phyloP scores from a whole-genome alignment of 2,797 vertebrate genomes.

The Pantherophis alleghaniensis region DNA sequence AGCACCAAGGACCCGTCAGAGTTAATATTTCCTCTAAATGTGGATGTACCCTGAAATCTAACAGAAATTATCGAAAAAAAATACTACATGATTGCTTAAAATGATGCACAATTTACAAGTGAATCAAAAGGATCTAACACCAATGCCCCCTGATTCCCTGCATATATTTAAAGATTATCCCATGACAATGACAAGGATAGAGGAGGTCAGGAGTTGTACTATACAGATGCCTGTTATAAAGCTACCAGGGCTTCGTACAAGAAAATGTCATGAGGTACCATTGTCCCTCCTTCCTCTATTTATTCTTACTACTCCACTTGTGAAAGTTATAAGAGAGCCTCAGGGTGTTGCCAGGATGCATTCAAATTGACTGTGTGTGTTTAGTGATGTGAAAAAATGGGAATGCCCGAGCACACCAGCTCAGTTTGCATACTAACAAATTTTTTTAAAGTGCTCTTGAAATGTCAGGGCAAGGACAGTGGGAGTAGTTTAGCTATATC shows the following conservation, averaged over 20 bases:
- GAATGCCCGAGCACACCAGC: background rate
- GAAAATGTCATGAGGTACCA: background rate
- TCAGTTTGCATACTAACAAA: background rate
- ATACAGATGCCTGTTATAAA: background rate
- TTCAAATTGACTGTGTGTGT: background rate
- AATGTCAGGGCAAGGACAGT: background rate
- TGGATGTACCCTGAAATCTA: background rate
- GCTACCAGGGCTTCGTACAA: background rate
- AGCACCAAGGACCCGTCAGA: background rate
- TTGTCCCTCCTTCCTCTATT: background rate
- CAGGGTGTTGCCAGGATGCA: background rate
- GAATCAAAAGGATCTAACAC: background rate
- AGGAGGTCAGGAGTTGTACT: background rate
- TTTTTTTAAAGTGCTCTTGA: background rate
- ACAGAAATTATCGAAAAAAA: background rate
- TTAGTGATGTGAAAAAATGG: background rate
- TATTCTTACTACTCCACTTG: background rate
- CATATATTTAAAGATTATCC: no score
- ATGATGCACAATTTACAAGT: background rate
- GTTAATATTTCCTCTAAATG: background rate
- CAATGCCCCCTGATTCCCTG: background rate
- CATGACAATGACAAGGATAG: background rate
- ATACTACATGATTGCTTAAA: background rate
- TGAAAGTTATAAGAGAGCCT: background rate
- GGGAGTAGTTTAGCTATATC: background rate